Percentiles rank a stretch among this genome's conserved stretches.
Evolutionary conservation across 2,113 vertebrate genomes (phyloP).

Genomic region (Calyptommatus sinebrachiatus): DNA sequence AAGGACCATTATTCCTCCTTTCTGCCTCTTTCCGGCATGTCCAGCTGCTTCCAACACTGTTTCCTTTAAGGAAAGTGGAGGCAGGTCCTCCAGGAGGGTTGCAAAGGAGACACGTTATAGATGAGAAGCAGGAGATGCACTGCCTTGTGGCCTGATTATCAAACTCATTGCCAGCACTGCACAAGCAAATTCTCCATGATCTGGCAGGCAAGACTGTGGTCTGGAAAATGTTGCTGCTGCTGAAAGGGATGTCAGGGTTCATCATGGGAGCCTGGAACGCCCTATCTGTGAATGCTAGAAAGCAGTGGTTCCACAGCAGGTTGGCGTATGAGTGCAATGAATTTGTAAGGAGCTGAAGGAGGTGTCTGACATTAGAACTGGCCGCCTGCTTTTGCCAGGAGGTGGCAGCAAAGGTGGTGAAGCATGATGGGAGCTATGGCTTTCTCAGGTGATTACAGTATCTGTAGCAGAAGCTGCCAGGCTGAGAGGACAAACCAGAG

Average conservation of each 20-base stretch:
- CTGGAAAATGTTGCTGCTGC: slow-evolving; percentile 81
- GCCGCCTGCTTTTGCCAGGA: slow-evolving; percentile 80
- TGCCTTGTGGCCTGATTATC: slow-evolving; percentile 87
- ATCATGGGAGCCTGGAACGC: slow-evolving; percentile 58
- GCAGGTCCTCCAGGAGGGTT: too few species aligned
- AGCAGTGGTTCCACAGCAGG: slow-evolving; percentile 89
- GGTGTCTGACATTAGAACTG: slow-evolving; percentile 75
- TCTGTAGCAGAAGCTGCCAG: too few species aligned
- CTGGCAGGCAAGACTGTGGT: slow-evolving; percentile 85
- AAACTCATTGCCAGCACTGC: slow-evolving; percentile 75
- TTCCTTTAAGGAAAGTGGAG: too few species aligned
- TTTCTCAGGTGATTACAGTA: too few species aligned
- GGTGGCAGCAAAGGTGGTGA: slow-evolving; percentile 79
- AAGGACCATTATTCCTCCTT: too few species aligned
- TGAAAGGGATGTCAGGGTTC: slow-evolving; percentile 81
- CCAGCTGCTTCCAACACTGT: too few species aligned
- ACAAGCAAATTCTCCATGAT: slow-evolving; percentile 80
- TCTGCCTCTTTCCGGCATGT: too few species aligned
- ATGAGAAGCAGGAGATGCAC: slow-evolving; percentile 70
- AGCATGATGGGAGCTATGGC: slow-evolving; percentile 55
- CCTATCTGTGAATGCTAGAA: slow-evolving; percentile 88
- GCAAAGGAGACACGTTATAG: too few species aligned
- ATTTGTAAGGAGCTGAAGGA: slow-evolving; percentile 81
- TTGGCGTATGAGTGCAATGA: slow-evolving; percentile 82
- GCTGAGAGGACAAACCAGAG: too few species aligned